Base-by-base conservation (phyloP, 2,797 vertebrate species). In the Sciurus carolinensis region DNA sequence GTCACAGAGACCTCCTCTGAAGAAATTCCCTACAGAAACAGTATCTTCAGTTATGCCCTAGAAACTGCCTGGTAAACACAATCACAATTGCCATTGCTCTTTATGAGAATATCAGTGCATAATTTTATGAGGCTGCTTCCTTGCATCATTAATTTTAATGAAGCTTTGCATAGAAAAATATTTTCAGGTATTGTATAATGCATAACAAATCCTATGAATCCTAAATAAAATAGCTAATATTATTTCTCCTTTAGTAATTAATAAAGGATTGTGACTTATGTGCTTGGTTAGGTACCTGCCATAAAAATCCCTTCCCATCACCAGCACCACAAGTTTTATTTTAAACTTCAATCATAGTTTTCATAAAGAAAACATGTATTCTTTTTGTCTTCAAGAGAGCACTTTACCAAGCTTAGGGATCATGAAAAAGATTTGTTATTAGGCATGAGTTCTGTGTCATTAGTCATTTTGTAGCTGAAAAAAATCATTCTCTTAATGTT, bases 131-230 rank as follows among this genome's bases (percentile, higher is more conserved):
- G 87, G 69, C 91, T 42, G 28, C 89, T 95, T 97, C 80, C 66
- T 95, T 94, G 90, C 94, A 81, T 87, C 94, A 95, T 95, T 97
- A 96, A 96, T 96, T 97, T 97, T 97, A 97, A 96, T 95, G 66
- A 94, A 76, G 30, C 24, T 94, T 96, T 92, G 59, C 96, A 95
- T 93, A 87, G 36, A 84, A 69, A 96, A 94, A 95, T 97, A 90
- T 87, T 95, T 95, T 93, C 52, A 94, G 93, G 52, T 96, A 94
- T 88, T 89, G 71, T 84, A n/a, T 95, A 91, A 95, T 94, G 57
- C 89, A 94, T 81, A 92, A 57, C 33, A 75, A 87, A 36, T 54
- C 82, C 87, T 91, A 71, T 84, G 96, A 96, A 95, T 97, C 71
- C 79, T 95, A 90, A 96, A 83, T 79, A 96, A 96, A 90, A 93